phyloP scores from a whole-genome alignment of 2,888 invertebrate genomes.

The Hybos culiciformis region DNA sequence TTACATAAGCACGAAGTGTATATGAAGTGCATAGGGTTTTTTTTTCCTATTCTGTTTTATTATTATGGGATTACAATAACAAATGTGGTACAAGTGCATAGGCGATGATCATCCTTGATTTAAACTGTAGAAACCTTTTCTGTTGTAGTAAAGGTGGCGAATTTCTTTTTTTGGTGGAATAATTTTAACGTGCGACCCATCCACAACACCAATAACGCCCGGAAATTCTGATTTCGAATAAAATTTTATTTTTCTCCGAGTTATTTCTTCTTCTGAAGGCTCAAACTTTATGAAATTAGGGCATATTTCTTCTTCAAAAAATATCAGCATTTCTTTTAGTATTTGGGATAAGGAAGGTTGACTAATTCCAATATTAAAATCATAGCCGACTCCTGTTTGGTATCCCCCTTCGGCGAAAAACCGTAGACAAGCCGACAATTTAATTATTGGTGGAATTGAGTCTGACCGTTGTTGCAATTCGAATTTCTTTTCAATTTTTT shows the following conservation, averaged over 20 bases:
- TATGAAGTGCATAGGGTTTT: no score
- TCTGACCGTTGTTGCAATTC: no score
- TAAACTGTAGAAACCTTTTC: conserved; percentile 1
- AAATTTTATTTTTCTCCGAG: background rate
- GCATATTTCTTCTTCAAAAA: conserved; percentile 1
- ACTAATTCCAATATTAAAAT: background rate
- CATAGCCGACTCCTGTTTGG: background rate
- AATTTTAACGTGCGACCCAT: background rate
- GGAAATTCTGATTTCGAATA: background rate
- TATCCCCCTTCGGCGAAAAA: conserved; percentile 4
- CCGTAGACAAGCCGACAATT: background rate
- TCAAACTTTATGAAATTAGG: background rate
- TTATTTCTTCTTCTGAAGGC: background rate
- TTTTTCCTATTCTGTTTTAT: no score
- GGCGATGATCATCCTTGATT: no score
- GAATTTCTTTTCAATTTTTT: background rate
- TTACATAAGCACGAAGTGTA: no score
- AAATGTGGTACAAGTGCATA: no score
- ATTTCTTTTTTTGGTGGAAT: background rate
- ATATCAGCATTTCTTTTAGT: background rate
- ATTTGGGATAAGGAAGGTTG: conserved; percentile 3
- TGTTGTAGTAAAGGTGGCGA: conserved; percentile 3
- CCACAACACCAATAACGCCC: background rate
- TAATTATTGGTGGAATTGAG: background rate
- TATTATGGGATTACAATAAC: conserved; percentile 8